A percentile compares a stretch with the other conserved stretches of the same genome.
Evolutionary conservation across 2,797 vertebrate genomes (phyloP).

Genomic region (Acropternis orthonyx): DNA sequence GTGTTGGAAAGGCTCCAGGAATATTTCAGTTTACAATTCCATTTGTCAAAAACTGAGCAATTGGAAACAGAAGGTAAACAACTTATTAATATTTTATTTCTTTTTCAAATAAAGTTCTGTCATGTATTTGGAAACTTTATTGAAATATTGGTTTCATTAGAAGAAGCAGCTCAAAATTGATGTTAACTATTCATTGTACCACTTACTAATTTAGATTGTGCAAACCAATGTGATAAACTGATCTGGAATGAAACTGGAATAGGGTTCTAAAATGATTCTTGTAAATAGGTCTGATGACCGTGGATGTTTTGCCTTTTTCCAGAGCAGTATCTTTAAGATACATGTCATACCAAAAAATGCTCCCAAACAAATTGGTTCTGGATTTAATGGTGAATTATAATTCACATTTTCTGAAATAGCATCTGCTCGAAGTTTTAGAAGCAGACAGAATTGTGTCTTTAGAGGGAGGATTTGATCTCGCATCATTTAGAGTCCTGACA

Average conservation of each 20-base stretch:
- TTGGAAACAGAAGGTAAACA: neutral
- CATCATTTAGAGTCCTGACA: neutral
- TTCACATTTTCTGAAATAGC: neutral
- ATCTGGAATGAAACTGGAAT: neutral
- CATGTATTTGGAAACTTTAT: neutral
- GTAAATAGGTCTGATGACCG: neutral
- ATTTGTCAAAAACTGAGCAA: conserved; percentile 3
- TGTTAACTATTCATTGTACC: neutral
- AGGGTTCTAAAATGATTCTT: neutral
- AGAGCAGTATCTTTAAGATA: neutral
- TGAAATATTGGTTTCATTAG: neutral
- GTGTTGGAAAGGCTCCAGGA: neutral
- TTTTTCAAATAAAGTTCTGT: neutral
- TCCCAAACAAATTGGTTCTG: neutral
- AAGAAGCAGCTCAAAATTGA: neutral
- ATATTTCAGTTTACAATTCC: neutral
- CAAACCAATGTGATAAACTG: neutral
- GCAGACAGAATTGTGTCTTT: neutral
- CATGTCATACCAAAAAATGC: neutral
- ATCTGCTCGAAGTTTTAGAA: neutral
- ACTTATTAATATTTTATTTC: neutral
- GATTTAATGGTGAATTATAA: neutral
- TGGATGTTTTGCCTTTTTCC: neutral
- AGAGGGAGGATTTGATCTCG: neutral
- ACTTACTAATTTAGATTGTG: neutral